Conservation (phyloP, 2,888 invertebrate species). For the Dryadula phaetusa region DNA sequence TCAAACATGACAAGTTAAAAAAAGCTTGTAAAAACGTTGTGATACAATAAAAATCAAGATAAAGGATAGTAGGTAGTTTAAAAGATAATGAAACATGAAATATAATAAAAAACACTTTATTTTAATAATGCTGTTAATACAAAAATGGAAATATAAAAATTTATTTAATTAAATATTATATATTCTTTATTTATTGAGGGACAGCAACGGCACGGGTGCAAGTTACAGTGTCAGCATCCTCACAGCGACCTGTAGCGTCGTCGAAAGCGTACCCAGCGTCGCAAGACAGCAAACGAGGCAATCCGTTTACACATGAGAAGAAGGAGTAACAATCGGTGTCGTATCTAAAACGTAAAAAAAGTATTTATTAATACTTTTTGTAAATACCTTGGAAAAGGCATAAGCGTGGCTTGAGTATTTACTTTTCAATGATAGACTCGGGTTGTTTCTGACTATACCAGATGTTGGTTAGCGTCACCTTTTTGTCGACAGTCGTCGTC, state of each 20-base stretch:
- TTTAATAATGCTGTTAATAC: not conserved
- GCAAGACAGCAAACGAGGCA: slow-evolving; percentile 62
- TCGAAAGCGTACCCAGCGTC: slow-evolving; percentile 66
- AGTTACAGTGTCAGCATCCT: slow-evolving; percentile 51
- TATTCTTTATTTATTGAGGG: not conserved
- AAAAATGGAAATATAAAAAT: not conserved
- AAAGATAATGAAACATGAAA: no score
- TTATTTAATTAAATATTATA: not conserved
- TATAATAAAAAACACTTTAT: not conserved
- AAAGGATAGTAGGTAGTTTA: no score
- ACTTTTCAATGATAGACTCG: no score
- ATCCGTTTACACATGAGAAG: slow-evolving; percentile 60
- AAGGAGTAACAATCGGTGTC: slow-evolving; percentile 64
- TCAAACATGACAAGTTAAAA: no score
- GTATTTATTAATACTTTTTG: not conserved
- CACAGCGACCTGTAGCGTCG: slow-evolving; percentile 53
- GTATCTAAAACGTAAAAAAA: slow-evolving; percentile 52
- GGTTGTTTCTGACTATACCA: no score
- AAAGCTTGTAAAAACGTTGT: no score
- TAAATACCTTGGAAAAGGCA: not conserved
- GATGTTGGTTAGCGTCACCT: no score
- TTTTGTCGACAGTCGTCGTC: no score
- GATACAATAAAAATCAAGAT: no score
- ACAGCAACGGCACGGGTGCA: not conserved
- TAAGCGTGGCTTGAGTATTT: not conserved